Evolutionary conservation across 30 jellyfish, hydroid and myxozoan genomes (phyloP).

Genomic region (Turritopsis dohrnii): DNA sequence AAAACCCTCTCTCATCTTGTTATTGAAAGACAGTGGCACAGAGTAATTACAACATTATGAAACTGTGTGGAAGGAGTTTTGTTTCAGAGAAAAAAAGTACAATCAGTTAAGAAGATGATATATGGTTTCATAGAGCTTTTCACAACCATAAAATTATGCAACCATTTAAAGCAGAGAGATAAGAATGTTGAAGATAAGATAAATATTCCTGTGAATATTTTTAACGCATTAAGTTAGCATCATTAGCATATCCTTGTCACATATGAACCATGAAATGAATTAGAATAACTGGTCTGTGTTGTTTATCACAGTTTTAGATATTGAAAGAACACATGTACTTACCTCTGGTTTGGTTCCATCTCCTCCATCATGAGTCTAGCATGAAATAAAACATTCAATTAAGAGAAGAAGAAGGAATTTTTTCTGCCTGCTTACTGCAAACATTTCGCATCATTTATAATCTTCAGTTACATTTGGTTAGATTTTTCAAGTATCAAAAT

Average conservation of each 20-base stretch:
- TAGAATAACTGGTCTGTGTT: too few relatives aligned
- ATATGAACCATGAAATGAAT: not conserved
- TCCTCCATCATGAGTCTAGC: not conserved
- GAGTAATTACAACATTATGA: not conserved
- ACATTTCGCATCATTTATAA: too few relatives aligned
- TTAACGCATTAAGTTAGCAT: too few relatives aligned
- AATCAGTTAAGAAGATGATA: not conserved
- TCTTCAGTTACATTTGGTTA: too few relatives aligned
- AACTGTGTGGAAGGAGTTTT: not conserved
- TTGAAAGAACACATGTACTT: not conserved
- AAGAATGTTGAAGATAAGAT: too few relatives aligned
- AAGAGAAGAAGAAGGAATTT: too few relatives aligned
- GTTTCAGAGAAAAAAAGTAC: not conserved
- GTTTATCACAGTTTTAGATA: too few relatives aligned
- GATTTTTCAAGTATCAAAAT: too few relatives aligned
- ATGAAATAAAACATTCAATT: not conserved
- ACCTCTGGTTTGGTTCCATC: not conserved
- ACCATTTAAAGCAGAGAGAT: too few relatives aligned
- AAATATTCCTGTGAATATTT: too few relatives aligned
- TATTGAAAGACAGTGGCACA: not conserved
- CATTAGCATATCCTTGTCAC: too few relatives aligned
- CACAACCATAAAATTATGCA: not conserved
- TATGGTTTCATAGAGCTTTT: not conserved
- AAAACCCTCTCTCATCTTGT: not conserved
- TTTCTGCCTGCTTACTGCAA: too few relatives aligned